Base-by-base conservation (phyloP, 2,113 vertebrate species). In the Percopsis transmontana region DNA sequence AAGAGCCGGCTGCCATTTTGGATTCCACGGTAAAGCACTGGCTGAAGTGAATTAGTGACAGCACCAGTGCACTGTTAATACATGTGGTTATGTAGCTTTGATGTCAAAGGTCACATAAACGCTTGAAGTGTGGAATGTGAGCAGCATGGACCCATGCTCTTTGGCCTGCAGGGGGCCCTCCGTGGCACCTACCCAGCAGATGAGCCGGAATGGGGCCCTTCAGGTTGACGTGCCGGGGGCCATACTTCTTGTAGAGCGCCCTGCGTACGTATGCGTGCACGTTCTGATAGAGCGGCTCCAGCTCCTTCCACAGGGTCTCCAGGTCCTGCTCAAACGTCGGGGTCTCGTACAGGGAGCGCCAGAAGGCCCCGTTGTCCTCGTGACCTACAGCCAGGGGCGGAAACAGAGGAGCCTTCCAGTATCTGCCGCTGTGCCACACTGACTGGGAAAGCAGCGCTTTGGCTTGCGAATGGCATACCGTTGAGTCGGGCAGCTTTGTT, bases 131-230 rank as follows among this genome's bases (percentile, higher is more conserved):
- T n/a, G n/a, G n/a, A n/a, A n/a, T n/a, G n/a, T n/a, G n/a, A n/a
- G n/a, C n/a, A n/a, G n/a, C n/a, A n/a, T n/a, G n/a, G n/a, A n/a
- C n/a, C n/a, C 2, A 47, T 14, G 15, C 6, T 27, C 48, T 13
- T 19, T 21, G 12, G 10, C 7, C 9, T 4, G 60, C 42, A 42
- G n/a, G 9, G 12, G 33, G 8, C 11, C 4, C 13, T 10, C 12
- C 39, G 38, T 14, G 39, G n/a, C 27, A 52, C 93, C 91, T 77
- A 99, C 97, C 97, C 27, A 99, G 88, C 62, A 99, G 85, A 52
- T 99, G 97, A 53, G 97, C 97, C 23, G 97, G 97, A 47, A 99
- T 98, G 45, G 97, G 96, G n/a, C 96, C 97, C 74, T 88, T 93
- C 51, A 95, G 90, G 85, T 95, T 96, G 77, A 99, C 81, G 67